Percentiles rank a stretch among this genome's conserved stretches.
Evolutionary conservation across 2,888 invertebrate species (phyloP).

Genomic region (Spicauda simplicius): DNA sequence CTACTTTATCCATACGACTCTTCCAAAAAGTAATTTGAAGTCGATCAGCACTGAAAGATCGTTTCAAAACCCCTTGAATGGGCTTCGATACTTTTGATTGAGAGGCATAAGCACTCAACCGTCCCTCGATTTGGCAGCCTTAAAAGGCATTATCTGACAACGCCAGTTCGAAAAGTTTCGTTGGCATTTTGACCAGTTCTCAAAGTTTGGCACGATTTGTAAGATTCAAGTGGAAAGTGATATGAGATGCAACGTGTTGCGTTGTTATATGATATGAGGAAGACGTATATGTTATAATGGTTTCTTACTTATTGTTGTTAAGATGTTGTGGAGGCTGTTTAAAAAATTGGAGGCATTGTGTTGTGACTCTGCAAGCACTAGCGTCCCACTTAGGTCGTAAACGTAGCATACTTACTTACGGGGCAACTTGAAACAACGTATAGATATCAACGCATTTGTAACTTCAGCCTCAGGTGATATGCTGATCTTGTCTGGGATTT

Average conservation of each 20-base stretch:
- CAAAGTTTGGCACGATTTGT: constrained; percentile 10
- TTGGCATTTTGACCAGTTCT: constrained; percentile 25
- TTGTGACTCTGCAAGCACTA: too few species aligned
- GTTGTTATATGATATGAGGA: not conserved
- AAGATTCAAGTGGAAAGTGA: constrained; percentile 1
- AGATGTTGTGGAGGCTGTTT: too few species aligned
- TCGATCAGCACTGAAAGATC: constrained; percentile 17
- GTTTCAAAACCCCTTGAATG: constrained; percentile 6
- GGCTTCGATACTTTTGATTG: constrained; percentile 25
- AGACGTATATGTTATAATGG: not conserved
- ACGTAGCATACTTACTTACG: too few species aligned
- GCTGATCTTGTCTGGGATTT: too few species aligned
- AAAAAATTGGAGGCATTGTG: too few species aligned
- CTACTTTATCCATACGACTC: too few species aligned
- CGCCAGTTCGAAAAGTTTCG: constrained; percentile 24
- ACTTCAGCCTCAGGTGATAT: too few species aligned
- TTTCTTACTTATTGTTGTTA: not conserved
- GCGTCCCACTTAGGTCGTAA: too few species aligned
- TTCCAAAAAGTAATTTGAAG: not conserved
- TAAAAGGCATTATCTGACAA: constrained; percentile 15
- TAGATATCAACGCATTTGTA: too few species aligned
- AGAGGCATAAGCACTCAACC: constrained; percentile 27
- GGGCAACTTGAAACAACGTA: too few species aligned
- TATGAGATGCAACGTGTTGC: constrained; percentile 12
- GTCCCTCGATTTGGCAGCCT: constrained; percentile 24